Evolutionary conservation across 2,113 vertebrate species (phyloP).

Genomic region (Gnathonemus longibarbis): DNA sequence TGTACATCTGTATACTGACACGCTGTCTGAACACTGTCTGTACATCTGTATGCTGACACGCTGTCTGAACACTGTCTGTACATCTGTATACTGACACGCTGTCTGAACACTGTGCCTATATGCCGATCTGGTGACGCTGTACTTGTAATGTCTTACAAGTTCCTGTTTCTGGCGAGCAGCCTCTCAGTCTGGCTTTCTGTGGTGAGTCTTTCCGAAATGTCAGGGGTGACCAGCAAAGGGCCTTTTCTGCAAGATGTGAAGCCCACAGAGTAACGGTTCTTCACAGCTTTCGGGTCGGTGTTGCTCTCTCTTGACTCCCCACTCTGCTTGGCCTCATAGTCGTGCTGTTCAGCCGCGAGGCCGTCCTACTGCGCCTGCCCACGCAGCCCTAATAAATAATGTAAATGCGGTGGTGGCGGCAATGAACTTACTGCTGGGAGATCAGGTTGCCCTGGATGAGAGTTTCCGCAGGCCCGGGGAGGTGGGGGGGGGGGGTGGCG

Average conservation of each 20-base stretch:
- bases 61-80: neutral
- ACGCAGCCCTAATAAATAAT: neutral
- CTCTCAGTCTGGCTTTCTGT: neutral
- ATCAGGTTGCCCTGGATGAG: neutral
- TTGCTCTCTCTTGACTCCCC: neutral
- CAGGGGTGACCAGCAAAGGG: neutral
- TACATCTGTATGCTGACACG: neutral
- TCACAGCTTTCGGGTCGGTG: neutral
- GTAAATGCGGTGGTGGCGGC: neutral
- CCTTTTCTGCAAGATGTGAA: neutral
- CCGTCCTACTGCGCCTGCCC: neutral
- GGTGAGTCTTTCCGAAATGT: neutral
- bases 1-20: neutral
- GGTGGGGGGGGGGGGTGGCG: neutral
- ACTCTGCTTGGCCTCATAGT: neutral
- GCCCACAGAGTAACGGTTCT: neutral
- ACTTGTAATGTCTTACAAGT: neutral
- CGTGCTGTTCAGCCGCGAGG: neutral
- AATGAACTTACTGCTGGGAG: neutral
- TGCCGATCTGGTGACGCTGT: neutral
- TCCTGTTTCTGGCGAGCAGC: neutral
- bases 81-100: neutral
- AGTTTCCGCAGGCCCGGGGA: neutral
- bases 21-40: neutral
- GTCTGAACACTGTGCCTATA: neutral